Evolutionary conservation across 1,140 invertebrate genomes (phyloP).

Genomic region (Drosophila chauvacae): DNA sequence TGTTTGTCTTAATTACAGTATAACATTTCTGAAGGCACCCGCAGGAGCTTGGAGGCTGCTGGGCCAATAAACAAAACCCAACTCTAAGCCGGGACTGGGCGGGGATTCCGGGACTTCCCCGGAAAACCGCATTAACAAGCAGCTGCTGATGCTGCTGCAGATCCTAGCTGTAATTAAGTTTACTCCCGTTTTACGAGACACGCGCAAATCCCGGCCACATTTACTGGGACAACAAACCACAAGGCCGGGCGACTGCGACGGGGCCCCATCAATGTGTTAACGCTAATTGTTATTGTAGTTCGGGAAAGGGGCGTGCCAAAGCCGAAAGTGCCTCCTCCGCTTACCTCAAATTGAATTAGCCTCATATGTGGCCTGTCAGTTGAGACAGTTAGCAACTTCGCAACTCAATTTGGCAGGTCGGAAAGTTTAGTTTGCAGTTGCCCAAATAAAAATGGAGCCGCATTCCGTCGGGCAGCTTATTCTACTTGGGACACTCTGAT

Average conservation of each 20-base stretch:
- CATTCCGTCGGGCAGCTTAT: conserved; percentile 11
- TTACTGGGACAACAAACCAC: conserved; percentile 48
- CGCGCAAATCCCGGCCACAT: conserved; percentile 53
- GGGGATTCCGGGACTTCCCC: conserved; percentile 2
- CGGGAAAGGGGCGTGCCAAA: conserved; percentile 6
- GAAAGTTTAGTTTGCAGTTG: conserved; percentile 58
- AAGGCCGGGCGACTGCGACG: conserved; percentile 12
- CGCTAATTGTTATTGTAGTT: conserved; percentile 78
- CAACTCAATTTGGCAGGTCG: conserved; percentile 71
- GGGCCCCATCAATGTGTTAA: conserved; percentile 59
- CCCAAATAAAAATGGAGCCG: conserved; percentile 23
- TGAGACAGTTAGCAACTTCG: conserved; percentile 67
- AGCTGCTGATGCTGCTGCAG: conserved; percentile 41
- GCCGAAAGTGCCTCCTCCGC: conserved; percentile 53
- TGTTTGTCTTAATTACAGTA: conserved; percentile 64
- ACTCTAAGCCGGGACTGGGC: conserved; percentile 10
- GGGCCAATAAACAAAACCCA: conserved; percentile 57
- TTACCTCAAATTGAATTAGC: conserved; percentile 74
- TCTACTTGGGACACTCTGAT: conserved; percentile 19
- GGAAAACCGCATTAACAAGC: conserved; percentile 61
- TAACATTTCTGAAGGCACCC: conserved; percentile 51
- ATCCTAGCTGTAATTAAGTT: conserved; percentile 70
- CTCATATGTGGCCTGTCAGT: conserved; percentile 54
- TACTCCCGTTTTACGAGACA: conserved; percentile 56
- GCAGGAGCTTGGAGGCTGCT: conserved; percentile 26